These are phyloP conservation scores for Gnathonemus echidnorhynchus DNA, from an alignment of 2,113 vertebrate genomes.

Conservation along the genomic window DNA sequence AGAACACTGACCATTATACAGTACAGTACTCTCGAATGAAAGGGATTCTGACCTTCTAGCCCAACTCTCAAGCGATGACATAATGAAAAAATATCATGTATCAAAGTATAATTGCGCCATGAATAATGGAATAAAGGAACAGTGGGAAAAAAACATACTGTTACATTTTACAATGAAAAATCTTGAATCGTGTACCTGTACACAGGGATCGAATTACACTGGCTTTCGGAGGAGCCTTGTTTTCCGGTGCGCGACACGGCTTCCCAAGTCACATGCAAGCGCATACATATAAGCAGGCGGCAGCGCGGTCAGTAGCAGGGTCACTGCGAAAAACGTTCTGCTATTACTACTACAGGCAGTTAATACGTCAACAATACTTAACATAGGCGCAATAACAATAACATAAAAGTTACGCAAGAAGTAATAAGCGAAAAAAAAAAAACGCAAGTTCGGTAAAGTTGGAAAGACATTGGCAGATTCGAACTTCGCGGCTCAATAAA, in stretches of 20 bases:
- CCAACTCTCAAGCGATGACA: background rate
- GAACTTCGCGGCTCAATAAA: too few relatives aligned
- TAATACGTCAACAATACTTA: background rate
- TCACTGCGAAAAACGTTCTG: background rate
- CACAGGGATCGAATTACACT: background rate
- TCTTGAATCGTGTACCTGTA: background rate
- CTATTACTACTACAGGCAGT: background rate
- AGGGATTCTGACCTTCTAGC: background rate
- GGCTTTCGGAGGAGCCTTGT: background rate
- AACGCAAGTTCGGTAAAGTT: too few relatives aligned
- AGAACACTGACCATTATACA: background rate
- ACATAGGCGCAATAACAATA: background rate
- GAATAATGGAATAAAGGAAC: background rate
- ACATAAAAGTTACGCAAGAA: background rate
- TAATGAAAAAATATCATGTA: background rate
- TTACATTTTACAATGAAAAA: background rate
- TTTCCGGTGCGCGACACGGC: background rate
- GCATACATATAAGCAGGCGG: background rate
- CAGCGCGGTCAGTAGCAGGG: background rate
- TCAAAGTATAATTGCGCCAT: background rate
- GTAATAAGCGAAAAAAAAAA: background rate
- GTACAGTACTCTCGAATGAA: background rate
- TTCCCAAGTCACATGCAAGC: background rate
- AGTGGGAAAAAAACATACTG: background rate
- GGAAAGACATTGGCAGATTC: too few relatives aligned